Evolutionary conservation across 2,888 invertebrate genomes (phyloP).

Genomic region (Ischnus inquisitorius): DNA sequence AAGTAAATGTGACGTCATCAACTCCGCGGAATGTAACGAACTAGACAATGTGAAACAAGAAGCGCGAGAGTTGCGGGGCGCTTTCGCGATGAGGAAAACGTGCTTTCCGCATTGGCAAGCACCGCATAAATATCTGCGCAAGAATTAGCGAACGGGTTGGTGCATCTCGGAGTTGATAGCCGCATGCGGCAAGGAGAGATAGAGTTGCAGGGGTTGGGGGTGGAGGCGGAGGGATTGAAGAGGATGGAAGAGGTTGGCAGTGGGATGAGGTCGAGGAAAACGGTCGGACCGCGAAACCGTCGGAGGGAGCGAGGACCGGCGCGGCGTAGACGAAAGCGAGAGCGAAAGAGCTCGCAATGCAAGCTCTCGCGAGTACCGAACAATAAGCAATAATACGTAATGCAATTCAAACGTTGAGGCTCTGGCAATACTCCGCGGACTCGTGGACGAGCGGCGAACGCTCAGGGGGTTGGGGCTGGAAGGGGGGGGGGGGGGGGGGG

Average conservation of each 20-base stretch:
- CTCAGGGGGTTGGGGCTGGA: not conserved
- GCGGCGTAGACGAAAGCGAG: slow-evolving; percentile 66
- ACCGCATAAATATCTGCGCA: slow-evolving; percentile 71
- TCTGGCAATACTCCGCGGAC: slow-evolving; percentile 81
- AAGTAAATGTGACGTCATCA: not conserved
- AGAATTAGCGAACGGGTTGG: slow-evolving; percentile 71
- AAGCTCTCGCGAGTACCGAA: slow-evolving; percentile 75
- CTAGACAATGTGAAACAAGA: not conserved
- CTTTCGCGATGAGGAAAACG: slow-evolving; percentile 25
- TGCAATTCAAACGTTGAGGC: slow-evolving; percentile 83
- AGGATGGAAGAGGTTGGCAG: too few species aligned
- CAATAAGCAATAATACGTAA: slow-evolving; percentile 84
- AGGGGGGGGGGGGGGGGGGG: slow-evolving; percentile 5
- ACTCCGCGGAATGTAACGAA: slow-evolving; percentile 10
- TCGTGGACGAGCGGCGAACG: slow-evolving; percentile 68
- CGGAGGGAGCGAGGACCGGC: slow-evolving; percentile 50
- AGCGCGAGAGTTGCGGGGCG: not conserved
- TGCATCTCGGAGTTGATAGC: slow-evolving; percentile 64
- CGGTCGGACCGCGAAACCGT: slow-evolving; percentile 58
- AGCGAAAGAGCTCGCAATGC: slow-evolving; percentile 62
- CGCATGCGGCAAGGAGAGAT: slow-evolving; percentile 38
- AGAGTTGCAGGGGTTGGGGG: slow-evolving; percentile 25
- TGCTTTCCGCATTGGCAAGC: slow-evolving; percentile 67
- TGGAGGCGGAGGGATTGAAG: not conserved
- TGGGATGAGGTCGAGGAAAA: slow-evolving; percentile 52